These are phyloP conservation scores for Nestor notabilis DNA, from an alignment of 2,113 vertebrate genomes.

Conservation along the genomic window DNA sequence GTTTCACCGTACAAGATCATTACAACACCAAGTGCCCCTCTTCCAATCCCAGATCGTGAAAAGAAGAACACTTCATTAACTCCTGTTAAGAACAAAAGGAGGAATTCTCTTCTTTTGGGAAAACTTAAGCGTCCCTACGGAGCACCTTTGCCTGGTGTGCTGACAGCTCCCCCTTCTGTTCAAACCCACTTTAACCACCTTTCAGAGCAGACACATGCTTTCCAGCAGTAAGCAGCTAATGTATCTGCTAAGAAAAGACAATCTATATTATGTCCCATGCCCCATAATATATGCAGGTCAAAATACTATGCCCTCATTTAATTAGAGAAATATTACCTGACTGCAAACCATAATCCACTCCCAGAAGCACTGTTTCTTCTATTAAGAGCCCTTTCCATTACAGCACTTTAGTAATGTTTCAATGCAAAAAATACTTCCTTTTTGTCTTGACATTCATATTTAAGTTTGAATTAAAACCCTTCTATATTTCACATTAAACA, in stretches of 20 bases:
- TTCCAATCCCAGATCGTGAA: neutral
- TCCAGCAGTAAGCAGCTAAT: neutral
- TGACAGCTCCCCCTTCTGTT: constrained; percentile 4
- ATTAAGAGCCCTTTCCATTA: neutral
- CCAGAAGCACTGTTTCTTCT: neutral
- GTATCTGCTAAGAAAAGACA: neutral
- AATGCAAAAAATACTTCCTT: neutral
- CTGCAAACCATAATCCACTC: neutral
- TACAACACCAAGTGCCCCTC: neutral
- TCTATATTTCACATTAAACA: neutral
- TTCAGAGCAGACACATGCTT: neutral
- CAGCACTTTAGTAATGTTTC: neutral
- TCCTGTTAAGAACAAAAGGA: neutral
- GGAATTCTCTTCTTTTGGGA: neutral
- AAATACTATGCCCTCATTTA: neutral
- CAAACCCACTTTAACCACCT: neutral
- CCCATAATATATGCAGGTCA: neutral
- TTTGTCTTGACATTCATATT: neutral
- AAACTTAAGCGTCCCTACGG: fast-evolving
- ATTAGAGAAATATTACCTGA: neutral
- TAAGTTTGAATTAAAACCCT: neutral
- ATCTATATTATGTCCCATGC: neutral
- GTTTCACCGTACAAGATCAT: neutral
- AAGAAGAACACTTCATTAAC: neutral
- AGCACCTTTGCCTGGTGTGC: neutral